Evolutionary conservation across 2,888 invertebrate species (phyloP), one percentile per base, ranked within the genome.

Genomic region (Acheta domesticus): DNA sequence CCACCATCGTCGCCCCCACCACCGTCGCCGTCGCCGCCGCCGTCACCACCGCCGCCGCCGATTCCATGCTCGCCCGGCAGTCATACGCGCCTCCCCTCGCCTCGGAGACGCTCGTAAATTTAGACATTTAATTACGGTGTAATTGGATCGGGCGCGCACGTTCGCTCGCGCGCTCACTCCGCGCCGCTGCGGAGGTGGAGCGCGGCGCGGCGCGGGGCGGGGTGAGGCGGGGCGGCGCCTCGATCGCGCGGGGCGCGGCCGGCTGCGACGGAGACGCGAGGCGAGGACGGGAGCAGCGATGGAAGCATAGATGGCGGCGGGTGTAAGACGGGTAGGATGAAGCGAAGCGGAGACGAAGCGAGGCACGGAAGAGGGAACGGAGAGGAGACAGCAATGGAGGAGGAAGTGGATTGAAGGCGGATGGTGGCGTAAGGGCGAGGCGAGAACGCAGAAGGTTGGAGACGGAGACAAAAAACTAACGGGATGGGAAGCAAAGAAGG

Each of bases 121-220:
- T 62, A 62, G 62, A 62, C 62, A 62, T 62, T 62, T 62, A 62
- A 62, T 62, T 62, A 62, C 62, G 62, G 62, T 62, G 62, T 62
- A 62, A 62, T 62, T 62, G 62, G 62, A 62, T 62, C 62, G 62
- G 62, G 62, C 62, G 62, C 16, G 14, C 62, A 16, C 62, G 62
- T n/a, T 62, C 62, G 62, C 62, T 11, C n/a, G 62, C 62, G 16
- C n/a, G 62, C 62, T n/a, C 14, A 62, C 62, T n/a, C 14, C 62
- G 62, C 62, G 62, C 62, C 16, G 14, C 62, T 62, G 16, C 62
- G 16, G 62, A 62, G 16, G 62, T 5, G 62, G 14, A 14, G 62
- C 62, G 14, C 16, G 16, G 16, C n/a, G 62, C 16, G 19, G 19
- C 3, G 19, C 0, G 19, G 62, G 16, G n/a, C n/a, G n/a, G n/a